Base-by-base conservation (phyloP, 2,113 vertebrate genomes). In the Saimiri boliviensis region DNA sequence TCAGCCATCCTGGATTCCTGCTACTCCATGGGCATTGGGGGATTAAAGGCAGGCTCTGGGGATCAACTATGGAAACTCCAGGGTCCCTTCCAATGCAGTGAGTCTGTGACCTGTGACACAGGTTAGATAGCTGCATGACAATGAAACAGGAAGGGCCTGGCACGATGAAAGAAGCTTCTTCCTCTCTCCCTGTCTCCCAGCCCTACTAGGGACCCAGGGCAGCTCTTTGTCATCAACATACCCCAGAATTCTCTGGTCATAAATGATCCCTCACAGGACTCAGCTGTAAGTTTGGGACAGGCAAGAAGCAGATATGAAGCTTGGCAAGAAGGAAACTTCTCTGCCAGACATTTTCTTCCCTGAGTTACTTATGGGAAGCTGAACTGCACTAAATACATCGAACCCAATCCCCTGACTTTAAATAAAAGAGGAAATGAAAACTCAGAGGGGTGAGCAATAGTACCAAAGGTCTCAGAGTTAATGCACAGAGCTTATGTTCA, bases 131-230 rank as follows among this genome's bases (percentile, higher is more conserved):
- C 30, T 60, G 6, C 0, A 0, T 16, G 16, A 66, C 47, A 20
- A 30, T 17, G 37, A 70, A 40, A 0, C 86, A 60, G 40, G 27
- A 27, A 95, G 84, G 56, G 27, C 9, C 60, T 2, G 0, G 21
- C 9, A 0, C 21, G 19, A 52, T 9, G 2, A 14, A 37, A 7
- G 2, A 35, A 6, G 14, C 23, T 76, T 49, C 70, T 52, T 83
- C 42, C 93, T 49, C 11, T 42, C 56, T 58, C 49, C 20, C n/a
- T 76, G 20, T 49, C 49, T 56, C 27, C n/a, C 66, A 71, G 23
- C 20, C 35, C 76, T 86, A 3, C 49, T 32, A 5, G n/a, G 79
- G 1, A 0, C 35, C 21, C 70, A 32, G 52, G 45, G 45, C 19
- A 73, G 17, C 42, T 79, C 47, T 13, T 27, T 49, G 47, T 25